Base-by-base conservation (phyloP, 2,113 vertebrate species). In the Rallus limicola region DNA sequence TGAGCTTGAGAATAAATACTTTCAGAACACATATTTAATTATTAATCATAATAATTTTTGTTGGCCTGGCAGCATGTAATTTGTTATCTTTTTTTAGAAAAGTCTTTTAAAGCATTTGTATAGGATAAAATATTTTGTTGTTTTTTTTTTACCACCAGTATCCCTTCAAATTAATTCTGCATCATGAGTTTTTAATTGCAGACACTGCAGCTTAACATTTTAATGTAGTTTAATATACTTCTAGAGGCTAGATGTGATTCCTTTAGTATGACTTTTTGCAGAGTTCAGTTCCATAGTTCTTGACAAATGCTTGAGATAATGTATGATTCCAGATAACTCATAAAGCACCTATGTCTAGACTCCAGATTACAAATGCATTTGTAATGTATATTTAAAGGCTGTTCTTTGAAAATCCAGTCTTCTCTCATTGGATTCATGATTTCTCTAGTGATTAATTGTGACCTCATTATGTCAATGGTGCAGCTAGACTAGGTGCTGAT, bases 351-450 rank as follows among this genome's bases (percentile, higher is more conserved):
- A 46, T 52, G 33, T 59, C 90, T 62, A 76, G 34, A 60, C 38
- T 87, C 58, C 63, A 75, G 29, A 64, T 87, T 87, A 69, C 44
- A 77, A 90, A 77, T 88, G 44, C 33, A 40, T 92, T 93, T 82
- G 25, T 53, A 80, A 72, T 93, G 20, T 76, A 84, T 87, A 92
- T 91, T 96, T 91, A 69, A 95, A 93, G 70, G 63, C 60, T 74
- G n/a, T 80, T 93, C 67, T 88, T 90, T 74, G 40, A 86, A 92
- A 94, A 86, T 40, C 10, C 6, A 16, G 60, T 58, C 65, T 78
- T 86, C 17, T 81, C 19, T 90, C 20, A 64, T 14, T 79, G 34
- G 11, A 29, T 64, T 92, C 20, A 18, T 60, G 63, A 65, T 52
- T 93, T 87, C 38, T 82, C 1, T 36, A 55, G 33, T 75, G 78